Percentiles rank a stretch among this genome's conserved stretches.
These are phyloP conservation scores for Sphyrna mokarran DNA, from an alignment of 2,113 vertebrate genomes.

Conservation along the genomic window DNA sequence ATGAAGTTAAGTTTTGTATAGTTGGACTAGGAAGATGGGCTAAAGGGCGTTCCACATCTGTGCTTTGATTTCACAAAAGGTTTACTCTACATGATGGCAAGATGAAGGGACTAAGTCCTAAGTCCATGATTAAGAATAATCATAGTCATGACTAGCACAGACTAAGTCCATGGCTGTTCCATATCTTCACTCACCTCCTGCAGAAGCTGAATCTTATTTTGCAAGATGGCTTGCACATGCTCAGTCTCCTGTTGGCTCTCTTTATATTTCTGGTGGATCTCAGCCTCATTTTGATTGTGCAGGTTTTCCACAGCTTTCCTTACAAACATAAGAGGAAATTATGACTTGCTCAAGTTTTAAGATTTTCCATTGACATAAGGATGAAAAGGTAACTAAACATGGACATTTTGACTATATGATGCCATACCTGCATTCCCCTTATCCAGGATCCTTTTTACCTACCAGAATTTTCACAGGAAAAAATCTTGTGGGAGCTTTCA, in stretches of 20 bases:
- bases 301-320: slow-evolving; percentile 63
- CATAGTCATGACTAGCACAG: too few relatives aligned
- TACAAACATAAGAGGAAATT: slow-evolving; percentile 4
- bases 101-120: background rate
- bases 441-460: background rate
- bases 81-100: background rate
- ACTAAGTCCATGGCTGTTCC: background rate
- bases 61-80: background rate
- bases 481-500: background rate
- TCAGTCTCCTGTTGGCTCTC: slow-evolving; percentile 69
- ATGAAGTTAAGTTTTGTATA: background rate
- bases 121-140: too few relatives aligned
- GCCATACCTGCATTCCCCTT: background rate
- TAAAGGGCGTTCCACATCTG: background rate
- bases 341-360: background rate
- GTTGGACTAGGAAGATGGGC: background rate
- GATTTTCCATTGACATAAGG: background rate
- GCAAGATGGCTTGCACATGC: slow-evolving; percentile 67
- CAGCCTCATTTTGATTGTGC: slow-evolving; percentile 66
- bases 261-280: slow-evolving; percentile 59
- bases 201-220: slow-evolving; percentile 74
- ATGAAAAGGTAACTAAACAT: background rate
- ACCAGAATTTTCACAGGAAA: background rate
- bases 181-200: slow-evolving; percentile 62
- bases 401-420: background rate